phyloP scores from a whole-genome alignment of 2,888 invertebrate genomes.

The Pardosa pseudoannulata region DNA sequence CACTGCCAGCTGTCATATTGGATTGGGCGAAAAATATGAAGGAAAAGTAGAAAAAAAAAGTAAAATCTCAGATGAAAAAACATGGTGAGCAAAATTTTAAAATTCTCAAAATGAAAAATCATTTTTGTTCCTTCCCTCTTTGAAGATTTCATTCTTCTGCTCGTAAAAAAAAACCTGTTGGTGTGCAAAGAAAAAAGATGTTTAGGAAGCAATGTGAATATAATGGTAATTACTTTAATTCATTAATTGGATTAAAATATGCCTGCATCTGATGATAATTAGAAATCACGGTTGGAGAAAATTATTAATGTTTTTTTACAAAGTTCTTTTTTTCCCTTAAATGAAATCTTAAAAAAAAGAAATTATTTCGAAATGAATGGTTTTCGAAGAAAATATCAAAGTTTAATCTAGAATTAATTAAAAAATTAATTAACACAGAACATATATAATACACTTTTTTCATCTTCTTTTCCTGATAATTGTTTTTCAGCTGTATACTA shows the following conservation, averaged over 20 bases:
- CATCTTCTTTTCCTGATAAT: not conserved
- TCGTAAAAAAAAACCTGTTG: not conserved
- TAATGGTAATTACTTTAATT: constrained; percentile 5
- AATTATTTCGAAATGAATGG: not conserved
- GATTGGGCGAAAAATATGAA: not conserved
- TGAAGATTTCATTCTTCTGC: not conserved
- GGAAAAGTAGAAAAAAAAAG: not conserved
- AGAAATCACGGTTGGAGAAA: not conserved
- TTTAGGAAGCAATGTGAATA: not conserved
- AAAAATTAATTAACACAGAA: not conserved
- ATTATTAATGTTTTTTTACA: not conserved
- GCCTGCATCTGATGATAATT: not conserved
- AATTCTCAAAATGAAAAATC: not conserved
- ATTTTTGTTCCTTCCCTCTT: not conserved
- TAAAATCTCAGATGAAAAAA: not conserved
- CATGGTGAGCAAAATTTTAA: not conserved
- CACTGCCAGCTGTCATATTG: constrained; percentile 10
- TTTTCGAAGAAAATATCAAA: not conserved
- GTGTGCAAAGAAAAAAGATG: not conserved
- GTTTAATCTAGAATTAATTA: constrained; percentile 4
- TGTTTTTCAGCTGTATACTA: too few species aligned
- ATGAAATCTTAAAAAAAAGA: not conserved
- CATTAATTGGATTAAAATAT: constrained; percentile 15
- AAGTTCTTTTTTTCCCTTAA: not conserved
- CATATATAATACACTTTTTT: not conserved